Percentiles rank a stretch among this genome's conserved stretches.
phyloP scores from a whole-genome alignment of 2,888 invertebrate genomes.

The Cyaniris semiargus region DNA sequence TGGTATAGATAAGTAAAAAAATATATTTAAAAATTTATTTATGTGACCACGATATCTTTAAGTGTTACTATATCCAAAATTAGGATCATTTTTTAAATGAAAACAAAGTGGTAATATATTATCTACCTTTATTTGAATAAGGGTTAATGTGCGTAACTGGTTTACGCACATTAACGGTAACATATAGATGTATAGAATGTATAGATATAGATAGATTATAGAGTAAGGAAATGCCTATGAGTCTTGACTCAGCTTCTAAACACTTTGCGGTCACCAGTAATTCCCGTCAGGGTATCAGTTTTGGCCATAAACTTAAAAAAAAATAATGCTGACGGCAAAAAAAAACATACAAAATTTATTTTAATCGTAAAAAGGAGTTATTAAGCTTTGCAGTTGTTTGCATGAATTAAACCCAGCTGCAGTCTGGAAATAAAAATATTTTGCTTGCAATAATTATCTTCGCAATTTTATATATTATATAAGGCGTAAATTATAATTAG shows the following conservation, averaged over 20 bases:
- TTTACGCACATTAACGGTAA: too few relatives aligned
- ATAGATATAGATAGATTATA: too few relatives aligned
- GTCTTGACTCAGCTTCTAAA: background rate
- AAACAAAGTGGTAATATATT: too few relatives aligned
- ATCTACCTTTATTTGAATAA: too few relatives aligned
- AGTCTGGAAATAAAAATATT: constrained; percentile 17
- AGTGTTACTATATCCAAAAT: too few relatives aligned
- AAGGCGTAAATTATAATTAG: constrained; percentile 26
- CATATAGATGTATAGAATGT: too few relatives aligned
- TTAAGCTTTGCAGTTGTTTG: background rate
- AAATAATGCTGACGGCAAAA: background rate
- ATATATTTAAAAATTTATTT: too few relatives aligned
- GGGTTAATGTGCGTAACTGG: too few relatives aligned
- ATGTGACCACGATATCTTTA: too few relatives aligned
- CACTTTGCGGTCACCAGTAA: background rate
- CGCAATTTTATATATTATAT: constrained; percentile 3
- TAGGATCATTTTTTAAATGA: too few relatives aligned
- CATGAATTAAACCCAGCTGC: constrained; percentile 5
- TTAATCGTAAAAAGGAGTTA: background rate
- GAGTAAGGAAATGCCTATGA: background rate
- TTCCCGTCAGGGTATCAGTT: background rate
- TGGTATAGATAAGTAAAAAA: too few relatives aligned
- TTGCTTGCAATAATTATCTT: constrained; percentile 19
- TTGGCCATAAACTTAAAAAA: background rate
- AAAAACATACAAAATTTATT: background rate